phyloP scores from a whole-genome alignment of 2,888 invertebrate species.

The Phyto melanocephala region DNA sequence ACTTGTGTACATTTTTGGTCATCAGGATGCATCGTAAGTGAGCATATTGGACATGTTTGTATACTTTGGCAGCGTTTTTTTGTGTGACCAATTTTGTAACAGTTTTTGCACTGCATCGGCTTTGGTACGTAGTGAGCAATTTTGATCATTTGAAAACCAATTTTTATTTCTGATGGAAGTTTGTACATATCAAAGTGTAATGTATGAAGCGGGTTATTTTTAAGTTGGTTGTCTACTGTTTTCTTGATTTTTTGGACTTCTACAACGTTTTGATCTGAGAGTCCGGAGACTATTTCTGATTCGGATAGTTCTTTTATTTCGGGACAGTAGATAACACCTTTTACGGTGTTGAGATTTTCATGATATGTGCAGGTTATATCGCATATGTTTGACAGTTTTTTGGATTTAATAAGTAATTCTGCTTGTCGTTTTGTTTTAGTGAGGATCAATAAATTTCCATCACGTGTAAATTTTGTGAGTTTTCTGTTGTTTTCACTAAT shows the following conservation, averaged over 20 bases:
- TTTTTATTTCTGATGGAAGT: slow-evolving; percentile 38
- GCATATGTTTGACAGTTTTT: slow-evolving; percentile 26
- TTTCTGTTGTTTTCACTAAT: neutral
- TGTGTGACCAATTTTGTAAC: slow-evolving; percentile 30
- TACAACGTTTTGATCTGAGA: slow-evolving; percentile 29
- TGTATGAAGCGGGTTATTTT: slow-evolving; percentile 37
- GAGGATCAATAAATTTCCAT: slow-evolving; percentile 4
- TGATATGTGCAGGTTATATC: slow-evolving; percentile 3
- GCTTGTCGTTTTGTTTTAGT: slow-evolving; percentile 3
- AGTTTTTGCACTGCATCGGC: slow-evolving; percentile 49
- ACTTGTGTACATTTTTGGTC: neutral
- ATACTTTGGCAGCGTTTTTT: slow-evolving; percentile 18
- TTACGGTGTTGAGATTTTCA: slow-evolving; percentile 36
- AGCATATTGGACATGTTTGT: neutral
- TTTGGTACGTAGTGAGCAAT: slow-evolving; percentile 35
- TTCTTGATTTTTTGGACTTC: slow-evolving; percentile 45
- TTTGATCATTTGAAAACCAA: slow-evolving; percentile 29
- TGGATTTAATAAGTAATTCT: slow-evolving; percentile 15
- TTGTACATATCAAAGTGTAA: slow-evolving; percentile 21
- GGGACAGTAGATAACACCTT: slow-evolving; percentile 40
- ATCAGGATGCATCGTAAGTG: neutral
- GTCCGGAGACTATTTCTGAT: slow-evolving; percentile 15
- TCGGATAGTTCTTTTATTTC: slow-evolving; percentile 23
- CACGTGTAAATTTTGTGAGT: slow-evolving; percentile 24
- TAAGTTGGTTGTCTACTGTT: neutral